These are phyloP conservation scores for Manis javanica DNA, from an alignment of 2,797 vertebrate species.

Conservation along the genomic window DNA sequence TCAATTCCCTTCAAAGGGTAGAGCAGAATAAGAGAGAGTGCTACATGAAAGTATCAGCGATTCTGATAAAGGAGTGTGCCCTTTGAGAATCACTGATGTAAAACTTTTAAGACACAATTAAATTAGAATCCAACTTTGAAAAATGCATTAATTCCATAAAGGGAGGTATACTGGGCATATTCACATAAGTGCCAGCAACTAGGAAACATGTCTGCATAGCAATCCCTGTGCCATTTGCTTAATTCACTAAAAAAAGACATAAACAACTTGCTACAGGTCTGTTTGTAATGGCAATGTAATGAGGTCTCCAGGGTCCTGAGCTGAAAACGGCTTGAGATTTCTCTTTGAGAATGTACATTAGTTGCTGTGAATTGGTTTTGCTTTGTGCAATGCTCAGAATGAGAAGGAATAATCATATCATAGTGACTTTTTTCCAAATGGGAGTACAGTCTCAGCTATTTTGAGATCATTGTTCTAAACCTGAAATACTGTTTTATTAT, in stretches of 20 bases:
- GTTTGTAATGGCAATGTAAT: slow-evolving; percentile 75
- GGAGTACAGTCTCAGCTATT: slow-evolving; percentile 60
- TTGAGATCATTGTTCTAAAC: slow-evolving; percentile 72
- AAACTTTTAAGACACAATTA: slow-evolving; percentile 35
- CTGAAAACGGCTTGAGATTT: slow-evolving; percentile 60
- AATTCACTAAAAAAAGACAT: background rate
- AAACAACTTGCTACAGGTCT: slow-evolving; percentile 56
- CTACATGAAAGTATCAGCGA: background rate
- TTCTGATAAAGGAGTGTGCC: background rate
- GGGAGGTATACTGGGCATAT: background rate
- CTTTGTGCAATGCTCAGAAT: slow-evolving; percentile 66
- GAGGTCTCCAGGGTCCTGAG: slow-evolving; percentile 63
- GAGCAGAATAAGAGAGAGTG: background rate
- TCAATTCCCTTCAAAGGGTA: background rate
- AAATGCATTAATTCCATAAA: background rate
- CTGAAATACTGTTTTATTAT: slow-evolving; percentile 63
- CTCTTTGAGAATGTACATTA: slow-evolving; percentile 68
- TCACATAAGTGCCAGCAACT: background rate
- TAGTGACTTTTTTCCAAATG: slow-evolving; percentile 32
- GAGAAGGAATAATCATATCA: slow-evolving; percentile 45
- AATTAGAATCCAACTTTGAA: background rate
- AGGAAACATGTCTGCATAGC: slow-evolving; percentile 41
- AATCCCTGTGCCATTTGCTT: slow-evolving; percentile 74
- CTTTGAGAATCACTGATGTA: background rate
- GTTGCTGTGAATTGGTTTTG: slow-evolving; percentile 75